These are phyloP conservation scores for Panthera leo DNA, from an alignment of 2,113 vertebrate species.

Conservation along the genomic window DNA sequence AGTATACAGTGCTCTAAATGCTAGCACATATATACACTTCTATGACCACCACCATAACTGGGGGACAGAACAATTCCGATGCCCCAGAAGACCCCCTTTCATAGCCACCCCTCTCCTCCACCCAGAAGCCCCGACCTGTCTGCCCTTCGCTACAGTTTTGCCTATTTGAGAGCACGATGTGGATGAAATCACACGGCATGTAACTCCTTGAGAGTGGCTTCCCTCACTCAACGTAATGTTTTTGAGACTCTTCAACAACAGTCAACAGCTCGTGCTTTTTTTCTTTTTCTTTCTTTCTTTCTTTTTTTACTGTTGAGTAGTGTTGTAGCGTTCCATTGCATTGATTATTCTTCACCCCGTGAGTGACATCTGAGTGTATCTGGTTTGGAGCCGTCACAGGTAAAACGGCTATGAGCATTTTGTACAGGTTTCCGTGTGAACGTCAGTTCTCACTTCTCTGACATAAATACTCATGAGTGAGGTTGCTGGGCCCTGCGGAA, in stretches of 20 bases:
- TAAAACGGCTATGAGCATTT: neutral
- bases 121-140: neutral
- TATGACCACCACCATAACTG: too few relatives aligned
- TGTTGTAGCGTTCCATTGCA: neutral
- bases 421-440: neutral
- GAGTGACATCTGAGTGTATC: neutral
- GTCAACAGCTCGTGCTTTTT: neutral
- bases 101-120: accelerated
- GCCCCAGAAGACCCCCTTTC: neutral
- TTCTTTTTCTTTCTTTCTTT: too few relatives aligned
- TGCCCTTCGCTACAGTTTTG: neutral
- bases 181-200: neutral
- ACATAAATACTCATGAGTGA: neutral
- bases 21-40: neutral
- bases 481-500: neutral
- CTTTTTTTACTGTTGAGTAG: neutral
- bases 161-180: neutral
- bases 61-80: neutral
- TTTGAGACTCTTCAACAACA: neutral
- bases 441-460: neutral
- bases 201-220: neutral
- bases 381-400: neutral
- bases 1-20: neutral
- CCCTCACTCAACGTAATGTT: neutral
- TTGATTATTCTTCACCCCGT: neutral